A percentile compares a stretch with the other conserved stretches of the same genome.
Evolutionary conservation across 2,113 vertebrate genomes (phyloP).

Genomic region (Alces alces): DNA sequence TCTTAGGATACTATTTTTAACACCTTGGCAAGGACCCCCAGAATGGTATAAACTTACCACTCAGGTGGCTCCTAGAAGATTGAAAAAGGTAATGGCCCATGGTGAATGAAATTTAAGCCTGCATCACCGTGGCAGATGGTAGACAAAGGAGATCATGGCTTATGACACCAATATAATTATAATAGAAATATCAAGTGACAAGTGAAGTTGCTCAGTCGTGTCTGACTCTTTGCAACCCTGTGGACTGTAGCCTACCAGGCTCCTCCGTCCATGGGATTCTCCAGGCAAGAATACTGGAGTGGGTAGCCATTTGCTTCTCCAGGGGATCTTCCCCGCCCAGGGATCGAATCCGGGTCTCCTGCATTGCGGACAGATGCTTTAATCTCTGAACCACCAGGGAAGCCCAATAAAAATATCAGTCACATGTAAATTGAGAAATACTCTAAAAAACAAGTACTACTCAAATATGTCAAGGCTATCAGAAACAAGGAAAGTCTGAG

Average conservation of each 20-base stretch:
- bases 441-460: not conserved
- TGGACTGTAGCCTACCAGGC: too few species aligned
- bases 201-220: too few species aligned
- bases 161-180: not conserved
- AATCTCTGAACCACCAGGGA: too few species aligned
- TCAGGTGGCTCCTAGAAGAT: not conserved
- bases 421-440: not conserved
- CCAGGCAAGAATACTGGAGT: too few species aligned
- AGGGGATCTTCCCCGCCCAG: too few species aligned
- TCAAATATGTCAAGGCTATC: not conserved
- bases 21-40: not conserved
- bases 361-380: too few species aligned
- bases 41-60: not conserved
- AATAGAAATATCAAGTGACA: not conserved
- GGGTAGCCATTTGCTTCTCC: too few species aligned
- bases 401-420: not conserved
- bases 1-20: not conserved
- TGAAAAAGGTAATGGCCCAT: not conserved
- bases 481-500: not conserved
- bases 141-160: not conserved
- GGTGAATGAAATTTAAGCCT: not conserved
- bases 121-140: not conserved
- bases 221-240: too few species aligned
- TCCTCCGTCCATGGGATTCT: too few species aligned
- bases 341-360: too few species aligned